Evolutionary conservation across 2,113 vertebrate genomes (phyloP).

Genomic region (Vicugna pacos): DNA sequence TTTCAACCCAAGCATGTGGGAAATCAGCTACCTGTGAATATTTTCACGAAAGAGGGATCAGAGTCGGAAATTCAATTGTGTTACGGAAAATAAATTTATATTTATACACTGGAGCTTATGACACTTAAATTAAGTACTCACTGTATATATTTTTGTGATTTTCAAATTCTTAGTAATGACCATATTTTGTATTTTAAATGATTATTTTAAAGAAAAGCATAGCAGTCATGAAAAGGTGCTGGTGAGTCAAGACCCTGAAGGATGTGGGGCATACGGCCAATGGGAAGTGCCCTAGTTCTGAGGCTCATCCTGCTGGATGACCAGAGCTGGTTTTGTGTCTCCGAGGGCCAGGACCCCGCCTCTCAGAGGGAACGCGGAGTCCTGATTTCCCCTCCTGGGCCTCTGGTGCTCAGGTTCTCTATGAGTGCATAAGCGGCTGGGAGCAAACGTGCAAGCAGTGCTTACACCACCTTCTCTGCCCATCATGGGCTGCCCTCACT

Average conservation of each 20-base stretch:
- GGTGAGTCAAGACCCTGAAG: neutral
- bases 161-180: neutral
- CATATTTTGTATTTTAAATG: neutral
- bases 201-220: neutral
- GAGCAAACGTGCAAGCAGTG: neutral
- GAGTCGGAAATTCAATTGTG: neutral
- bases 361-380: neutral
- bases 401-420: neutral
- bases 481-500: too few relatives aligned
- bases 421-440: neutral
- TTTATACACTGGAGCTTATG: neutral
- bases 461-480: neutral
- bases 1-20: neutral
- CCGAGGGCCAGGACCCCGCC: neutral
- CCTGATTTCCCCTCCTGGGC: neutral
- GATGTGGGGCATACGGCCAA: neutral
- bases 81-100: neutral
- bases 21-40: neutral
- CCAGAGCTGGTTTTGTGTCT: neutral
- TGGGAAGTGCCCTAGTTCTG: neutral
- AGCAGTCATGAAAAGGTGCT: neutral
- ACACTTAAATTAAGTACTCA: neutral
- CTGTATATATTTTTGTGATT: neutral
- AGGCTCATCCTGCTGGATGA: neutral
- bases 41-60: neutral